A percentile compares a stretch with the other conserved stretches of the same genome.
These are phyloP conservation scores for Gymnopithys bicolor DNA, from an alignment of 2,797 vertebrate species.

Conservation along the genomic window DNA sequence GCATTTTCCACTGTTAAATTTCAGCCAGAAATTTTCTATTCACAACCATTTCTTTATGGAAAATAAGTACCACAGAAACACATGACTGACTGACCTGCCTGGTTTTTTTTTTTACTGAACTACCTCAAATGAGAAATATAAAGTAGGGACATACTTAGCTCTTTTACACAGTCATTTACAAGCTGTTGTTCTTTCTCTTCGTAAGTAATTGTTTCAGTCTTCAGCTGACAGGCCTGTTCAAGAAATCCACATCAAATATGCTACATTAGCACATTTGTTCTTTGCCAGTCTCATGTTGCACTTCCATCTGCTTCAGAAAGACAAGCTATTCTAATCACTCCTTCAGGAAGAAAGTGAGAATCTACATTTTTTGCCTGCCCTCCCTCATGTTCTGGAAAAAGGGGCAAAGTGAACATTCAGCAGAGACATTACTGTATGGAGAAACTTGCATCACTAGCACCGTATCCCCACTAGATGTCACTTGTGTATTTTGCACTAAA, in stretches of 20 bases:
- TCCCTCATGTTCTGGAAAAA: neutral
- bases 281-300: constrained; percentile 8
- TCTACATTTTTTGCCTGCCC: neutral
- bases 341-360: neutral
- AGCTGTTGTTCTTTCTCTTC: constrained; percentile 98
- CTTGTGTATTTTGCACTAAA: neutral
- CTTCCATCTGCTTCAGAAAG: constrained; percentile 36
- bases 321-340: constrained; percentile 11
- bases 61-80: neutral
- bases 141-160: constrained; percentile 87
- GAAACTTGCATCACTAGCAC: neutral
- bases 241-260: constrained; percentile 40
- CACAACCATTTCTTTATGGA: neutral
- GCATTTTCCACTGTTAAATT: neutral
- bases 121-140: neutral
- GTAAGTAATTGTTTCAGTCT: constrained; percentile 95
- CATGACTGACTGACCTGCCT: neutral
- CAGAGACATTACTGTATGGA: neutral
- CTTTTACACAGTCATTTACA: constrained; percentile 98
- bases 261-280: neutral
- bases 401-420: neutral
- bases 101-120: neutral
- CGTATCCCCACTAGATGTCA: constrained; percentile 47
- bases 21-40: neutral
- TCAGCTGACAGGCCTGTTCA: constrained; percentile 90